Percentiles rank a stretch among this genome's conserved stretches.
phyloP scores from a whole-genome alignment of 2,797 vertebrate genomes.

The Arnoldichthys spilopterus region DNA sequence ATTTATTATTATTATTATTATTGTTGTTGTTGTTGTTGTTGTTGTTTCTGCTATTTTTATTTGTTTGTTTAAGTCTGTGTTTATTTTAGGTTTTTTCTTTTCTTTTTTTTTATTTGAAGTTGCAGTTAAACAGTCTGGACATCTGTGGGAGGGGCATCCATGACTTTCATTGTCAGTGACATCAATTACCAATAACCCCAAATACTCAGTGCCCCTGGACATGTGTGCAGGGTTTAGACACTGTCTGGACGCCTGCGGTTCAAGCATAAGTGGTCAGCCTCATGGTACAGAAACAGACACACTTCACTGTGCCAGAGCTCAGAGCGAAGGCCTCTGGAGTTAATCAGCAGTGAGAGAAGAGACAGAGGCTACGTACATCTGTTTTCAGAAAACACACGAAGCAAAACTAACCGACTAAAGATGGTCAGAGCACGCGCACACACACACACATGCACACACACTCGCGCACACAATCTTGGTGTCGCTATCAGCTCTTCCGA shows the following conservation, averaged over 20 bases:
- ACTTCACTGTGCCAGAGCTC: conserved; percentile 18
- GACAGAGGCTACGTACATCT: conserved; percentile 26
- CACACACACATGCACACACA: conserved; percentile 13
- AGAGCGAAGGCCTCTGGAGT: conserved; percentile 14
- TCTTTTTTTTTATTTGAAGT: no score
- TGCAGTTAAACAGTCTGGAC: no score
- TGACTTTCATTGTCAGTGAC: neutral
- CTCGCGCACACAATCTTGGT: neutral
- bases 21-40: no score
- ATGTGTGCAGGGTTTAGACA: neutral
- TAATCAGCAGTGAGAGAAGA: conserved; percentile 28
- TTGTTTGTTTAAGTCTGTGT: no score
- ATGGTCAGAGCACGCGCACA: conserved; percentile 14
- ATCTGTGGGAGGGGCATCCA: no score
- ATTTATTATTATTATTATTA: no score
- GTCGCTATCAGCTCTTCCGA: no score
- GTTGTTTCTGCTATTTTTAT: no score
- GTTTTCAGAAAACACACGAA: conserved; percentile 31
- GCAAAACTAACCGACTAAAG: conserved; percentile 27
- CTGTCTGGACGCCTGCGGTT: conserved; percentile 30
- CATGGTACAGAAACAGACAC: conserved; percentile 10
- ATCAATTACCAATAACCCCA: neutral
- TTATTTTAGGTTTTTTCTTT: no score
- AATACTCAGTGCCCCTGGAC: conserved; percentile 10
- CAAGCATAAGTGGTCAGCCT: neutral